Evolutionary conservation across 2,113 vertebrate genomes (phyloP).

Genomic region (Hyaena hyaena): DNA sequence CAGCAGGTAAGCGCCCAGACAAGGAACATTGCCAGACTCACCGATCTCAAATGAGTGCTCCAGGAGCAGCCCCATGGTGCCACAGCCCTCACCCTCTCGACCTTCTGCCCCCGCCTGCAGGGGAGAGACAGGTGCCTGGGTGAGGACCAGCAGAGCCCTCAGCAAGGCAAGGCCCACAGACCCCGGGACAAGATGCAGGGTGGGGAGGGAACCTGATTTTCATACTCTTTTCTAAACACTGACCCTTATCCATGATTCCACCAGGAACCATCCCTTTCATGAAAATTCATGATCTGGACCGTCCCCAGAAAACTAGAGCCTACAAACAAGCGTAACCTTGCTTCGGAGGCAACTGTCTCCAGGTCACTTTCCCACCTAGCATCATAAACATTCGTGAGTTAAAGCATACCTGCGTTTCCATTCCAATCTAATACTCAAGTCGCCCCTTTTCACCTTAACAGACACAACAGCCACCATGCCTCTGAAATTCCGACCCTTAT

Average conservation of each 20-base stretch:
- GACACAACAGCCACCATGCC: fast-evolving
- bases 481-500: neutral
- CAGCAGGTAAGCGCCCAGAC: fast-evolving
- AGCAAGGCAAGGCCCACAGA: neutral
- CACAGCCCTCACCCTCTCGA: constrained; percentile 88
- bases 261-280: neutral
- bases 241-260: neutral
- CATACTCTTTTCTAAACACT: neutral
- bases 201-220: neutral
- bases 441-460: neutral
- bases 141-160: neutral
- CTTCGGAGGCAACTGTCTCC: neutral
- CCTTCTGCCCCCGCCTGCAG: constrained; percentile 85
- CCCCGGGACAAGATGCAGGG: neutral
- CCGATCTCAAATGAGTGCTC: constrained; percentile 95
- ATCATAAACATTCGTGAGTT: neutral
- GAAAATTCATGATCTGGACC: neutral
- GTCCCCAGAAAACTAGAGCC: neutral
- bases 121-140: neutral
- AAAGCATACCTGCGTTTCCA: neutral
- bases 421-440: neutral
- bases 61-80: constrained; percentile 87
- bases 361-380: neutral
- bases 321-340: neutral
- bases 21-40: constrained; percentile 77